Percentiles rank a stretch among this genome's conserved stretches.
Evolutionary conservation across 2,113 vertebrate species (phyloP).

Genomic region (Cryptomyrus ogoouensis): DNA sequence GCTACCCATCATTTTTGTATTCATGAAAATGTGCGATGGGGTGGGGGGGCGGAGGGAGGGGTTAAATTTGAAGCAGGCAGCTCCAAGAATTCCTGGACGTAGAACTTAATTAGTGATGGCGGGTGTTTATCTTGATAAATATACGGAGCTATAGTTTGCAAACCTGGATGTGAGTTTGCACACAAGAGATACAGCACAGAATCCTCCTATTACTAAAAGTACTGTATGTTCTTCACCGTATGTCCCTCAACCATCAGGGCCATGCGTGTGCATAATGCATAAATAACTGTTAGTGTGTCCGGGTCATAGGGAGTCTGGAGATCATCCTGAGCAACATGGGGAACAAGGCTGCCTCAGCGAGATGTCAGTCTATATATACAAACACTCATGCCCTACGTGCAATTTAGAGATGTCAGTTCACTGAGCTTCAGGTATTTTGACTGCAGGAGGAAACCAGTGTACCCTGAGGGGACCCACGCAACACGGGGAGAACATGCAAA

Average conservation of each 20-base stretch:
- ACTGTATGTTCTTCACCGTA: background rate
- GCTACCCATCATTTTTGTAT: background rate
- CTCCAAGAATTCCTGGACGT: background rate
- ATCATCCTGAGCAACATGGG: background rate
- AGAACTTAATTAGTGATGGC: background rate
- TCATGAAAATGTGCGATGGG: background rate
- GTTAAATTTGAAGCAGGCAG: background rate
- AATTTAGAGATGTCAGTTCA: background rate
- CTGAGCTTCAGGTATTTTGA: background rate
- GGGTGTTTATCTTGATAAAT: background rate
- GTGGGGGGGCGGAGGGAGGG: background rate
- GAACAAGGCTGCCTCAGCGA: background rate
- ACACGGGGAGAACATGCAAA: background rate
- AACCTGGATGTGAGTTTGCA: background rate
- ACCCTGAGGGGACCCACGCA: background rate
- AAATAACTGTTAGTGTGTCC: background rate
- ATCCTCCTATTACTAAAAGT: background rate
- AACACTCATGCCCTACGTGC: background rate
- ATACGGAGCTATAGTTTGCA: background rate
- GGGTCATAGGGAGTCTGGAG: background rate
- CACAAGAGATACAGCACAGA: background rate
- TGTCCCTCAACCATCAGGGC: background rate
- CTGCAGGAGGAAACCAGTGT: background rate
- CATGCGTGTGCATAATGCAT: background rate
- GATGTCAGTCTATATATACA: background rate